phyloP scores from a whole-genome alignment of 2,113 vertebrate species.

The Callipepla californica region DNA sequence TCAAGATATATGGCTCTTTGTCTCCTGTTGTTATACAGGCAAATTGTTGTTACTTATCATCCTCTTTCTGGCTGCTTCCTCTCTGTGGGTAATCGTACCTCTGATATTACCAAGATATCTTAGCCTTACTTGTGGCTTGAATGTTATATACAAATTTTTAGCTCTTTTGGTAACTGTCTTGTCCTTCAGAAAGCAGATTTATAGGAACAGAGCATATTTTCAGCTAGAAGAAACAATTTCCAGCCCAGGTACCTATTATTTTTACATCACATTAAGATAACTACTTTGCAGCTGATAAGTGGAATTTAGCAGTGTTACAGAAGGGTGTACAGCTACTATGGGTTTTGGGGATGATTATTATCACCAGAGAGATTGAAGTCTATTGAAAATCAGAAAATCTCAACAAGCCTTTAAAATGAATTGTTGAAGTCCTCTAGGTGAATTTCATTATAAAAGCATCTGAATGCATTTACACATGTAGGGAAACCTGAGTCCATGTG shows the following conservation, averaged over 20 bases:
- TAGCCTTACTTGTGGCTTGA: not conserved
- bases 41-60: slow-evolving; percentile 29
- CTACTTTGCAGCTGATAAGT: not conserved
- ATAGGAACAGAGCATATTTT: not conserved
- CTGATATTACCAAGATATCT: not conserved
- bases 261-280: not conserved
- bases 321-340: not conserved
- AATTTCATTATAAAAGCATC: not conserved
- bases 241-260: not conserved
- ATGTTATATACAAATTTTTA: not conserved
- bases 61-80: not conserved
- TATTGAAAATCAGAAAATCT: slow-evolving; percentile 40
- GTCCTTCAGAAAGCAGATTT: not conserved
- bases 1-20: not conserved
- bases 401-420: not conserved
- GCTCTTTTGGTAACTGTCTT: not conserved
- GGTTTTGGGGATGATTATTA: not conserved
- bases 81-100: not conserved
- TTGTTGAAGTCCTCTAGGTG: not conserved
- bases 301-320: not conserved
- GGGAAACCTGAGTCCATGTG: not conserved
- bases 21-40: slow-evolving; percentile 8
- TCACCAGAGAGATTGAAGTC: not conserved
- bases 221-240: not conserved
- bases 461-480: not conserved